Conservation (phyloP, 2,113 vertebrate genomes). For the Corythornis cristatus region DNA sequence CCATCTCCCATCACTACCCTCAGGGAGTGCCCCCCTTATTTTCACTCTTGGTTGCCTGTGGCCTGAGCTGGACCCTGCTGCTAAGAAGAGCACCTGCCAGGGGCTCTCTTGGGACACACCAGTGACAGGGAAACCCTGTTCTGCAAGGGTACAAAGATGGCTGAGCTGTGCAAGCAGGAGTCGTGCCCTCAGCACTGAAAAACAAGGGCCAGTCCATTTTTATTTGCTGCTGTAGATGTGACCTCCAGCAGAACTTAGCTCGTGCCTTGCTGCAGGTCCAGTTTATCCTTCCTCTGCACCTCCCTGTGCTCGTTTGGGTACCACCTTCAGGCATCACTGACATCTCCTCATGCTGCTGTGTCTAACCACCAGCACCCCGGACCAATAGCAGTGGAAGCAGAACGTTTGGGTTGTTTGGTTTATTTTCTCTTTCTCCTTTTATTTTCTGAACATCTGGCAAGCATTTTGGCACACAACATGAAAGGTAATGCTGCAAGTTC, state of each 20-base stretch:
- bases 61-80: background rate
- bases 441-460: background rate
- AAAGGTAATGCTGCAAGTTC: background rate
- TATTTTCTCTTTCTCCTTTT: background rate
- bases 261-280: background rate
- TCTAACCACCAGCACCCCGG: background rate
- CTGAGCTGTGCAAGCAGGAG: background rate
- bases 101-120: background rate
- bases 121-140: background rate
- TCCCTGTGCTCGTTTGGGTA: background rate
- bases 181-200: background rate
- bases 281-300: background rate
- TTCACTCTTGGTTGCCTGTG: background rate
- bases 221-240: background rate
- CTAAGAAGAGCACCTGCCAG: background rate
- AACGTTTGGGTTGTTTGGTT: fast-evolving
- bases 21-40: fast-evolving
- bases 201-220: background rate
- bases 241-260: background rate
- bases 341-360: background rate
- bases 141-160: background rate
- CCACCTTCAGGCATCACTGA: background rate
- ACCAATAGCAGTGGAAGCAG: background rate
- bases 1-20: fast-evolving
- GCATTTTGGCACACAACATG: background rate